Evolutionary conservation across 2,113 vertebrate species (phyloP).

Genomic region (human): GRCh38 chr5:7229501-7230000

Average conservation of each 20-base stretch:
- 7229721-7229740: accelerated
- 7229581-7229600: background rate
- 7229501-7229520: background rate
- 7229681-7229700: accelerated
- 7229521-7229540: background rate
- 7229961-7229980: accelerated
- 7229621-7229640: background rate
- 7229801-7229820: background rate
- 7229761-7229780: background rate
- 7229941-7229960: background rate
- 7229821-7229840: background rate
- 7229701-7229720: accelerated
- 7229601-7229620: background rate
- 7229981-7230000: background rate
- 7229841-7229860: background rate
- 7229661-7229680: accelerated
- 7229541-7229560: background rate
- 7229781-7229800: background rate
- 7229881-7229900: background rate
- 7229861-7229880: slow-evolving; percentile 1
- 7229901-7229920: background rate
- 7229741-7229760: background rate
- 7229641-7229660: background rate
- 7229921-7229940: background rate
- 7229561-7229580: background rate